These are phyloP conservation scores for Romanogobio albipinnatus DNA, from an alignment of 2,113 vertebrate genomes.

Conservation along the genomic window DNA sequence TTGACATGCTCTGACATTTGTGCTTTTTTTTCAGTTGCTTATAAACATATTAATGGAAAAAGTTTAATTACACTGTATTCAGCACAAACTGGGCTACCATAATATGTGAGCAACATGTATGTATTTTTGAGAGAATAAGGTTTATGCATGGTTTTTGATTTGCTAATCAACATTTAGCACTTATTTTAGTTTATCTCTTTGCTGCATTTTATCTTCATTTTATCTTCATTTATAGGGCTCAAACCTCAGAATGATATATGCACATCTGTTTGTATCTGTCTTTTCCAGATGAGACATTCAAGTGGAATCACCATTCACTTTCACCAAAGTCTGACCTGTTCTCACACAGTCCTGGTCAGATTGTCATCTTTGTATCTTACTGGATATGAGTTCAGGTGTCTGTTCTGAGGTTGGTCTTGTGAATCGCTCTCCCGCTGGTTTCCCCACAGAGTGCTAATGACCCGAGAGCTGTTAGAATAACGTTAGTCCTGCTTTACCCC, in stretches of 20 bases:
- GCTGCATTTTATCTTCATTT: background rate
- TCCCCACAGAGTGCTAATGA: slow-evolving; percentile 75
- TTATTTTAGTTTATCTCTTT: background rate
- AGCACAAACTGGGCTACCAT: too few species aligned
- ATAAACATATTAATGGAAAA: too few species aligned
- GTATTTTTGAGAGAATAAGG: too few species aligned
- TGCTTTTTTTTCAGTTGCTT: too few species aligned
- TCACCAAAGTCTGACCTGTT: slow-evolving; percentile 2
- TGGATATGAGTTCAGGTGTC: slow-evolving; percentile 65
- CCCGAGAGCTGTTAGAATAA: slow-evolving; percentile 69
- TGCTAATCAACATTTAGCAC: background rate
- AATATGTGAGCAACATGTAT: too few species aligned
- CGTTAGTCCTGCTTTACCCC: slow-evolving; percentile 56
- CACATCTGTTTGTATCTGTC: background rate
- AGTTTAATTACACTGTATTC: too few species aligned
- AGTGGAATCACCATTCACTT: background rate
- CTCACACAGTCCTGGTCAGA: background rate
- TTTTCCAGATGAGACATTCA: background rate
- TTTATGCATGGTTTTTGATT: background rate
- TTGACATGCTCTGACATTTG: too few species aligned
- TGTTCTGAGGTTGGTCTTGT: slow-evolving; percentile 43
- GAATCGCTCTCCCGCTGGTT: slow-evolving; percentile 63
- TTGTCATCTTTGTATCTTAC: background rate
- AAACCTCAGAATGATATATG: slow-evolving; percentile 6
- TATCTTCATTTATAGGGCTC: background rate